Conservation (phyloP, 1,140 invertebrate species). For the Plectrocnemia conspersa region DNA sequence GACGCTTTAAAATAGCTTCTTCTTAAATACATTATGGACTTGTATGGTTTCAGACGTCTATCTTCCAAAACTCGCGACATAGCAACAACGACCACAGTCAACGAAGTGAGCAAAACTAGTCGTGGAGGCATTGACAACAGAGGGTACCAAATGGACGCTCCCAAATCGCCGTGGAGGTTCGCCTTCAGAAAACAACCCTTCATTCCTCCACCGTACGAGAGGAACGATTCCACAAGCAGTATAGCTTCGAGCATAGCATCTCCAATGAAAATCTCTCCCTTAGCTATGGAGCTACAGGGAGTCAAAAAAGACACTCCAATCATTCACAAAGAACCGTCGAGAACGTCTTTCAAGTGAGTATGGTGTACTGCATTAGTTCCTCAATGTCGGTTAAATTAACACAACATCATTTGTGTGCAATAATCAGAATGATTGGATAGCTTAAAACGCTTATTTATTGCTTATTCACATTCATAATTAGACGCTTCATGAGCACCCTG, state of each 20-base stretch:
- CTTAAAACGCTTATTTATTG: too few relatives aligned
- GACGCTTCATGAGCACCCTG: too few relatives aligned
- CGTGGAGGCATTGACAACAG: conserved; percentile 41
- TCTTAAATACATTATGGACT: conserved; percentile 21
- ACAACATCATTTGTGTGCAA: too few relatives aligned
- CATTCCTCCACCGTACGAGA: conserved; percentile 30
- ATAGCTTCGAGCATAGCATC: conserved; percentile 28
- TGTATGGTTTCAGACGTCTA: conserved; percentile 55
- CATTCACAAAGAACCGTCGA: conserved; percentile 28
- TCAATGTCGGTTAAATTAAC: too few relatives aligned
- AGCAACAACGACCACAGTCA: conserved; percentile 35
- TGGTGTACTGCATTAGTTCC: too few relatives aligned
- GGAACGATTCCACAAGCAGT: conserved; percentile 32
- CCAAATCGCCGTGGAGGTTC: conserved; percentile 34
- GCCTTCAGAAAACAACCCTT: conserved; percentile 40
- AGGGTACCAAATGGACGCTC: conserved; percentile 29
- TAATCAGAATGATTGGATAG: too few relatives aligned
- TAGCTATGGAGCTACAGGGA: conserved; percentile 32
- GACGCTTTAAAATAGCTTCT: not conserved
- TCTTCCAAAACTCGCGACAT: conserved; percentile 56
- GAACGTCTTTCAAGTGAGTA: conserved; percentile 32
- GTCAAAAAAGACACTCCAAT: conserved; percentile 22
- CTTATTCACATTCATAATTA: too few relatives aligned
- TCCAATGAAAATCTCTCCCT: conserved; percentile 25
- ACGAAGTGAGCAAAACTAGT: conserved; percentile 40